A percentile compares a stretch with the other conserved stretches of the same genome.
These are phyloP conservation scores for Otus sunia DNA, from an alignment of 2,113 vertebrate species.

Conservation along the genomic window DNA sequence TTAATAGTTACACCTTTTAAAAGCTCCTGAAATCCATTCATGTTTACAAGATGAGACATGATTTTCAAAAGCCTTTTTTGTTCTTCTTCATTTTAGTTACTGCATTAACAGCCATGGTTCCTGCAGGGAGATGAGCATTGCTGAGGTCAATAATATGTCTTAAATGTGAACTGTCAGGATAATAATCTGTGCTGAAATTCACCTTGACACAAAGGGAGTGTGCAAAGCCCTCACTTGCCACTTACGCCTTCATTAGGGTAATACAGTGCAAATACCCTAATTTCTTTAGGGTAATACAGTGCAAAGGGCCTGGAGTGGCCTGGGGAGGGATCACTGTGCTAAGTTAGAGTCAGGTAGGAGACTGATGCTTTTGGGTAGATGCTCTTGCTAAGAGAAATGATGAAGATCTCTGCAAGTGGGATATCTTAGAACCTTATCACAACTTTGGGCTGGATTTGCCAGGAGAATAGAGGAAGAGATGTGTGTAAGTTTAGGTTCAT, in stretches of 20 bases:
- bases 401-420: background rate
- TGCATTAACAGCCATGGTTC: background rate
- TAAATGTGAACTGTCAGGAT: background rate
- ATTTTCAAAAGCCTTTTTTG: slow-evolving; percentile 21
- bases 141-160: background rate
- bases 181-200: background rate
- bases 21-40: background rate
- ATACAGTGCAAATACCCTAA: fast-evolving
- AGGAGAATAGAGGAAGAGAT: background rate
- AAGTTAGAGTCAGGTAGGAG: background rate
- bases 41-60: slow-evolving; percentile 4
- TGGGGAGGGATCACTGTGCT: background rate
- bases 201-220: background rate
- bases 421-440: background rate
- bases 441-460: background rate
- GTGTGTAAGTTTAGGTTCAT: background rate
- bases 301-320: background rate
- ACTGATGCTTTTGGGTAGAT: background rate
- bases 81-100: background rate
- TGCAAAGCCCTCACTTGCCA: background rate
- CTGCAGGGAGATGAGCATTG: background rate
- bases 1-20: background rate
- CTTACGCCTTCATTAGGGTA: background rate
- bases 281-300: background rate
- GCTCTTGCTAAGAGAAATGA: background rate